Base-by-base conservation (phyloP, 1,140 invertebrate species). In the Homalodisca vitripennis region DNA sequence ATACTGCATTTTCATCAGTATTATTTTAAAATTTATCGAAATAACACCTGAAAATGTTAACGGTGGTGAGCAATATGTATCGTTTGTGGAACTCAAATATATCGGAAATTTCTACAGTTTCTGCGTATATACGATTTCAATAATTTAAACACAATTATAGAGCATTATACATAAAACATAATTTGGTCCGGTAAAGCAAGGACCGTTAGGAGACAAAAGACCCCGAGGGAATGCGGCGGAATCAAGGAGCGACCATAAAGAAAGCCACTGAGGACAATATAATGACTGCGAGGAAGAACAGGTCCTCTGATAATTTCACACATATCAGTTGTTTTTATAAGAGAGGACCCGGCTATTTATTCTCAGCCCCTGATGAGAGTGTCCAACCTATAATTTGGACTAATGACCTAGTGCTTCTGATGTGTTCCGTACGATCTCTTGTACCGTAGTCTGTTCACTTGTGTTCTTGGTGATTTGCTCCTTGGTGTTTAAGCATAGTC, bases 201-300 rank as follows among this genome's bases (percentile, higher is more conserved):
- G n/a, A n/a, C n/a, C n/a, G 34, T 6, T 41, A 6, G 34, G 34
- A 60, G 55, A 60, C 55, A 60, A 60, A 60, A 26, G 26, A 27
- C 3, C 24, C 12, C 10, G 26, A 60, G 24, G 6, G 24, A 26
- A 6, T 3, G 48, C 34, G 34, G 34, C 34, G 34, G 34, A 17
- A 41, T 6, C 26, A 60, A 24, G 24, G 22, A 27, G 13, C 29
- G 55, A 60, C 48, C 48, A n/a, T n/a, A 17, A 60, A 60, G 55
- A 60, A 60, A 60, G 55, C 12, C 27, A 13, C 55, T 60, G 55
- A 60, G 27, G 55, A 60, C 55, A 60, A 60, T 60, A 60, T 60
- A 60, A 60, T 60, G 26, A 60, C 55, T 2, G 24, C 3, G 3
- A 6, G 6, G n/a, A n/a, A n/a, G n/a, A n/a, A n/a, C n/a, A n/a